Percentiles rank a stretch among this genome's conserved stretches.
These are phyloP conservation scores for Tauraco erythrolophus DNA, from an alignment of 2,113 vertebrate species.

Conservation along the genomic window DNA sequence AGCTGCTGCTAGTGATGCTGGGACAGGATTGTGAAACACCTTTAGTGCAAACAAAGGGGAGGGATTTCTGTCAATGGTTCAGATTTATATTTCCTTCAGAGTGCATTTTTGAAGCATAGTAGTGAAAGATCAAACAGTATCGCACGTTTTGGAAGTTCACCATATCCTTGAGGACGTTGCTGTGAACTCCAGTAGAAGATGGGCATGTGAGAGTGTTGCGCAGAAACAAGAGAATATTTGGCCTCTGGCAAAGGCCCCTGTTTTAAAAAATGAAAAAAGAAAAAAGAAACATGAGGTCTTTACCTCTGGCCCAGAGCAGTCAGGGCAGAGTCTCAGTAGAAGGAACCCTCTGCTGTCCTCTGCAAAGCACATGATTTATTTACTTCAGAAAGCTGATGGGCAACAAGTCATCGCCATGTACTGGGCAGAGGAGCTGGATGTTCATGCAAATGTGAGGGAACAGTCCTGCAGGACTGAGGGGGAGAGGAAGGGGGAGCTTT, in stretches of 20 bases:
- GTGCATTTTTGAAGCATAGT: background rate
- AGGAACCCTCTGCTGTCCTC: background rate
- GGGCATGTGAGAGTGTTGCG: background rate
- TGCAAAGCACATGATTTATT: background rate
- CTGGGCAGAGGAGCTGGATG: background rate
- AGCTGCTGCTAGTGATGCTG: background rate
- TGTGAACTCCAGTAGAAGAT: background rate
- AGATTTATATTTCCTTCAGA: conserved; percentile 18
- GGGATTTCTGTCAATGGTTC: background rate
- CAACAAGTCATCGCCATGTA: background rate
- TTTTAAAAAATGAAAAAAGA: background rate
- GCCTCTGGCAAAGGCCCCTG: background rate
- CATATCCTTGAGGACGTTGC: background rate
- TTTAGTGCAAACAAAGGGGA: background rate
- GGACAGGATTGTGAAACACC: background rate
- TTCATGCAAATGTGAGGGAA: background rate
- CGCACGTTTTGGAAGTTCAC: background rate
- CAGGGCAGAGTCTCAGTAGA: background rate
- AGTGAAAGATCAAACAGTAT: background rate
- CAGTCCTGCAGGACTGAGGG: background rate
- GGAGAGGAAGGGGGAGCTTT: background rate
- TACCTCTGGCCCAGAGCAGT: background rate
- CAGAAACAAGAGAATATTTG: background rate
- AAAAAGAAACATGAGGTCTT: background rate
- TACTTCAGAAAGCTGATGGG: background rate